Evolutionary conservation across 2,113 vertebrate species (phyloP), one percentile per base, ranked within the genome.

Genomic region (Pomatorhinus ruficollis): DNA sequence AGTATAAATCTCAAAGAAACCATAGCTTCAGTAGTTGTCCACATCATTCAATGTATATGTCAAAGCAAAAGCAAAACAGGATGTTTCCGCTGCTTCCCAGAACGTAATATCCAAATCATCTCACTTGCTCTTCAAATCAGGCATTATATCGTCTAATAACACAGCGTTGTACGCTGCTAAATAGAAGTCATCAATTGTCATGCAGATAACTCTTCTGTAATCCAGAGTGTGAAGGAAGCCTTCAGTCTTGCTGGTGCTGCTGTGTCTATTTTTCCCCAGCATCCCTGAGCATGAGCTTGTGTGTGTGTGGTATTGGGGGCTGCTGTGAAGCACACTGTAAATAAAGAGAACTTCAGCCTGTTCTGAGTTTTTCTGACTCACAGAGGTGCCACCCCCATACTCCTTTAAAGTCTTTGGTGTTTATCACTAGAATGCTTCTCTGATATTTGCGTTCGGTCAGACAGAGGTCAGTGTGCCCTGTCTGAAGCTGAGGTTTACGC

Each of bases 391-490:
- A 68, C 86, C 68, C 30, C 40, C 14, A 14, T 64, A 70, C 28
- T 89, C 47, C 40, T 53, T 44, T 59, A 15, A 78, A 83, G 65
- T 68, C 72, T 93, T 91, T 91, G 89, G 90, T 91, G 88, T 69
- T 95, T 96, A 91, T 92, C 76, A 45, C 45, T 49, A 28, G 83
- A 71, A 57, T 64, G 56, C 70, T 92, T 78, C 50, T 92, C 59
- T 89, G 57, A 68, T 66, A 92, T 89, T 96, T 92, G 40, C 90
- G 47, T 78, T 64, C 35, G 76, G 76, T 97, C 80, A 87, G n/a
- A 40, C 37, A 47, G 49, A 83, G 83, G 92, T 95, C 24, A 7
- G 1, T 61, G 61, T 82, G 76, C 39, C 39, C 75, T 77, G 15
- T 84, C 59, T 85, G 33, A 90, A 83, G 39, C 75, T 50, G 47